phyloP scores from a whole-genome alignment of 2,113 vertebrate species.

The Pelecanus crispus region DNA sequence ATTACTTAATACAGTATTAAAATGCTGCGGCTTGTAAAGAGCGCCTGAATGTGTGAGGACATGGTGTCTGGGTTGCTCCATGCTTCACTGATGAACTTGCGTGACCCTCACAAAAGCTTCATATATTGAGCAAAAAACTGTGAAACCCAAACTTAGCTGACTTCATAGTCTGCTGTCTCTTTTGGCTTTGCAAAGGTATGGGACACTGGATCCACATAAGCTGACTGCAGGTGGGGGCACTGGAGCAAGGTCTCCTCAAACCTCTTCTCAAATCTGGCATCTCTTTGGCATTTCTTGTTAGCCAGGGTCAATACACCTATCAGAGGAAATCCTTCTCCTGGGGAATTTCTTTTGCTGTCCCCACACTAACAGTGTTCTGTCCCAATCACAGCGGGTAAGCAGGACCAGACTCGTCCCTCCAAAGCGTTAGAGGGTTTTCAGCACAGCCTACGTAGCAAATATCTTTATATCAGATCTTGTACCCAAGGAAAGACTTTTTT shows the following conservation, averaged over 20 bases:
- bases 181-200: not conserved
- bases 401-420: not conserved
- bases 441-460: not conserved
- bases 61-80: not conserved
- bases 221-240: not conserved
- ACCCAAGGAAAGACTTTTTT: not conserved
- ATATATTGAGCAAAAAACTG: not conserved
- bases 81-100: slow-evolving; percentile 9
- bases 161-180: not conserved
- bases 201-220: not conserved
- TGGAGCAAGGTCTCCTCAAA: not conserved
- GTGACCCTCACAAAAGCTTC: not conserved
- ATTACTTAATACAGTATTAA: not conserved
- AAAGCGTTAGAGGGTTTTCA: not conserved
- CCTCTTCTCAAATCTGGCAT: not conserved
- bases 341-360: not conserved
- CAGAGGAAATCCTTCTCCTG: not conserved
- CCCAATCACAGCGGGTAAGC: not conserved
- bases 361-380: not conserved
- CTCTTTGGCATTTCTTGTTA: not conserved
- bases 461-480: not conserved
- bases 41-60: not conserved
- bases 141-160: not conserved
- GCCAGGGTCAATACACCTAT: not conserved
- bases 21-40: not conserved